Conservation (phyloP, 2,797 vertebrate genomes). For the Halcyon smyrnensis region DNA sequence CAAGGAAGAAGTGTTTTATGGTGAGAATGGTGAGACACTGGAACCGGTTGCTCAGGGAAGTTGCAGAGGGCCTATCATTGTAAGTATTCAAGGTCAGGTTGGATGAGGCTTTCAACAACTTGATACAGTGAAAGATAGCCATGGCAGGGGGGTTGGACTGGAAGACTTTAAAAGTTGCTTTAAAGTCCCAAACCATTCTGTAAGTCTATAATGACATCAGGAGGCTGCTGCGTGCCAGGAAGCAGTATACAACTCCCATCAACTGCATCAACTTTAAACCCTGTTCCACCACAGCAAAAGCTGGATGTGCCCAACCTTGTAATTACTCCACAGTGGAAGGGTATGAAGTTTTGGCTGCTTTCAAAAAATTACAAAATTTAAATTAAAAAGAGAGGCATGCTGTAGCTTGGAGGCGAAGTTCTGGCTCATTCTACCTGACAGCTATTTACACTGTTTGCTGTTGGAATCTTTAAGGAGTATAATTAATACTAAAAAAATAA, state of each 20-base stretch:
- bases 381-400: background rate
- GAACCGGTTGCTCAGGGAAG: background rate
- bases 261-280: background rate
- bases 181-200: background rate
- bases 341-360: background rate
- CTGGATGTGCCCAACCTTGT: background rate
- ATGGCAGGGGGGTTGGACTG: background rate
- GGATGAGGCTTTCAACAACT: background rate
- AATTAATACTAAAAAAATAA: background rate
- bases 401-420: background rate
- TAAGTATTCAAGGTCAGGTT: background rate
- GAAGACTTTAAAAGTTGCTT: background rate
- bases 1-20: background rate
- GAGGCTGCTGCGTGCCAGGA: background rate
- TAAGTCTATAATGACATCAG: rapidly evolving
- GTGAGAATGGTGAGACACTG: background rate
- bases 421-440: background rate
- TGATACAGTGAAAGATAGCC: background rate
- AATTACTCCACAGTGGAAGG: background rate
- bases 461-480: background rate
- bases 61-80: background rate
- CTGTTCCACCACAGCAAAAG: background rate
- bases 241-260: background rate
- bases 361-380: background rate
- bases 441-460: background rate